A percentile compares a stretch with the other conserved stretches of the same genome.
phyloP scores from a whole-genome alignment of 1,140 invertebrate species.

The Eueides isabella region DNA sequence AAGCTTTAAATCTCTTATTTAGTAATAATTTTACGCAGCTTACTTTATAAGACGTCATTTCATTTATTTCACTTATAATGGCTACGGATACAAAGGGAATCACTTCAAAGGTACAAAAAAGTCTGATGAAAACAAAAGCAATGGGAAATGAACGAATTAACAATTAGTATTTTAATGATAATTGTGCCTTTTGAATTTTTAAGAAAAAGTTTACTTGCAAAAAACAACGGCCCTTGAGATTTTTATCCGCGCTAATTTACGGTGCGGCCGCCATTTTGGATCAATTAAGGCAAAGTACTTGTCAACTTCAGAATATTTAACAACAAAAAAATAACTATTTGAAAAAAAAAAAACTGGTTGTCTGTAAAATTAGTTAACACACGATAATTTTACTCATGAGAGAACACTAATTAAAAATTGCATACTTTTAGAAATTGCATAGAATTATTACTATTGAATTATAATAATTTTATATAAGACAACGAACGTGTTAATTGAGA shows the following conservation, averaged over 20 bases:
- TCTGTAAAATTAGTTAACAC: too few relatives aligned
- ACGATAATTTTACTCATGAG: too few relatives aligned
- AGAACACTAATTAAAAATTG: too few relatives aligned
- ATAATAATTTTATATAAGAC: too few relatives aligned
- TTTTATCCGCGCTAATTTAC: slow-evolving; percentile 26
- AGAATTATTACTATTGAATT: too few relatives aligned
- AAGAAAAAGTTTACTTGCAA: slow-evolving; percentile 13
- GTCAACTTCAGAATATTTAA: background rate
- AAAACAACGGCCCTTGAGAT: slow-evolving; percentile 10
- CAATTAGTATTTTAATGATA: slow-evolving; percentile 27
- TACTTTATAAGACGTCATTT: background rate
- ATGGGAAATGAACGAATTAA: slow-evolving; percentile 25
- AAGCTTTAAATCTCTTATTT: background rate
- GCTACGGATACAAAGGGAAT: background rate
- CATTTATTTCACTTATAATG: too few relatives aligned
- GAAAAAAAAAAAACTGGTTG: too few relatives aligned
- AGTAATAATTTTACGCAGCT: background rate
- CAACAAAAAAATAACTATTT: too few relatives aligned
- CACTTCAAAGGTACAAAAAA: slow-evolving; percentile 9
- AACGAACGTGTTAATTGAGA: too few relatives aligned
- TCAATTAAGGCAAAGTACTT: slow-evolving; percentile 15
- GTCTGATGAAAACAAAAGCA: slow-evolving; percentile 18
- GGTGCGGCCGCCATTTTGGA: slow-evolving; percentile 19
- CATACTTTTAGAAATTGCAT: too few relatives aligned
- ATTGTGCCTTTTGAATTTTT: slow-evolving; percentile 23